Evolutionary conservation across 2,797 vertebrate species (phyloP).

Genomic region (Falco berigora): DNA sequence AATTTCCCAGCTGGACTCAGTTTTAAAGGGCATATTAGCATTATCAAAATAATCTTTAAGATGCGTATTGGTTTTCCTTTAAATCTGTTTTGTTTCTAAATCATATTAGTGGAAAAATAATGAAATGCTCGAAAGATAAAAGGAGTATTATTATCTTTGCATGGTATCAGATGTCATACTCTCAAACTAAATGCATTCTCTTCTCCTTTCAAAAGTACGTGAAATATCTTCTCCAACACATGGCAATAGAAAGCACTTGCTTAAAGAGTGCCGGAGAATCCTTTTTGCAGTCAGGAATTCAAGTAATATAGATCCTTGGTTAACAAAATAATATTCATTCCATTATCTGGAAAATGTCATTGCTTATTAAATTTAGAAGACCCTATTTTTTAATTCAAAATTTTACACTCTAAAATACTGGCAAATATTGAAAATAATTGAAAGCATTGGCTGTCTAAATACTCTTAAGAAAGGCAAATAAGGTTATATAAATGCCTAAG

Average conservation of each 20-base stretch:
- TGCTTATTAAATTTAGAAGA: not conserved
- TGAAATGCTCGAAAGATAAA: conserved; percentile 53
- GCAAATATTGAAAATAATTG: not conserved
- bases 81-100: conserved; percentile 56
- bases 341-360: not conserved
- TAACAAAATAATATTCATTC: not conserved
- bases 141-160: conserved; percentile 34
- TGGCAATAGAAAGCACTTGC: not conserved
- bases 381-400: not conserved
- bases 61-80: conserved; percentile 51
- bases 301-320: not conserved
- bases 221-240: not conserved
- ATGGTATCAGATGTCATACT: conserved; percentile 17
- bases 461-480: not conserved
- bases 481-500: not conserved
- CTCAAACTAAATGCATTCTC: not conserved
- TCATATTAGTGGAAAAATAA: conserved; percentile 36
- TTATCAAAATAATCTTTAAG: conserved; percentile 74
- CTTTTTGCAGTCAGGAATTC: not conserved
- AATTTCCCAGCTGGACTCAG: conserved; percentile 70
- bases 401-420: not conserved
- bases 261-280: not conserved
- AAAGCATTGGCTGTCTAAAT: not conserved
- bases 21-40: conserved; percentile 77
- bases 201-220: not conserved